Conservation (phyloP, 2,888 invertebrate species). For the Operophtera brumata region DNA sequence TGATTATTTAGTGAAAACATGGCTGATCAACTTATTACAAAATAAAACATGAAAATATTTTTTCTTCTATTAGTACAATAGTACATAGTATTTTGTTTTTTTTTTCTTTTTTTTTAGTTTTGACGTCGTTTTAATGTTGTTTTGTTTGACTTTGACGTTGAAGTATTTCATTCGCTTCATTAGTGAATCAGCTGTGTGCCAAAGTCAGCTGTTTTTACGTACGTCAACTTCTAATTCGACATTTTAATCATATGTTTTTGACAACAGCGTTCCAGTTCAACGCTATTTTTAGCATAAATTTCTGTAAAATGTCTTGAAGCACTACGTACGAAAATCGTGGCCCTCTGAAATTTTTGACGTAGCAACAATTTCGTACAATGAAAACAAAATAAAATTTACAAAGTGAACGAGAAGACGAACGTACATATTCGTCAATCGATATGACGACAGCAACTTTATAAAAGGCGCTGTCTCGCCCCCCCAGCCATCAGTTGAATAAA, state of each 20-base stretch:
- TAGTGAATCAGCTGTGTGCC: not conserved
- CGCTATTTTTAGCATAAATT: slow-evolving; percentile 5
- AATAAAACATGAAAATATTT: not conserved
- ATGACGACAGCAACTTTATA: slow-evolving; percentile 78
- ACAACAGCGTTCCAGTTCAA: slow-evolving; percentile 3
- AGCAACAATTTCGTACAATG: slow-evolving; percentile 46
- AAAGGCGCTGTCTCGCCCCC: slow-evolving; percentile 59
- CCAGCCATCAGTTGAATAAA: slow-evolving; percentile 63
- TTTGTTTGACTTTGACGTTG: not conserved
- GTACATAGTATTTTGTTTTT: not conserved
- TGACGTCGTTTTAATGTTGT: not conserved
- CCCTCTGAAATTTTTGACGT: slow-evolving; percentile 37
- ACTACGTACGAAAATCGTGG: not conserved
- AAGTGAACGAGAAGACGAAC: slow-evolving; percentile 48
- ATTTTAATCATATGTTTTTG: slow-evolving; percentile 1
- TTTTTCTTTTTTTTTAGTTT: not conserved
- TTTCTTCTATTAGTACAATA: not conserved
- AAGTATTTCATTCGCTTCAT: too few species aligned
- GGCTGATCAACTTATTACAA: not conserved
- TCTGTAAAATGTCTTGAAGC: not conserved
- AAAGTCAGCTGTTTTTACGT: slow-evolving; percentile 5
- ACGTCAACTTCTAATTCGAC: slow-evolving; percentile 12
- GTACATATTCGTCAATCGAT: slow-evolving; percentile 74
- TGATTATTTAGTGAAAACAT: slow-evolving; percentile 70
- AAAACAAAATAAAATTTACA: slow-evolving; percentile 62